Base-by-base conservation (phyloP, 2,888 invertebrate genomes). In the Tortrix viridana region DNA sequence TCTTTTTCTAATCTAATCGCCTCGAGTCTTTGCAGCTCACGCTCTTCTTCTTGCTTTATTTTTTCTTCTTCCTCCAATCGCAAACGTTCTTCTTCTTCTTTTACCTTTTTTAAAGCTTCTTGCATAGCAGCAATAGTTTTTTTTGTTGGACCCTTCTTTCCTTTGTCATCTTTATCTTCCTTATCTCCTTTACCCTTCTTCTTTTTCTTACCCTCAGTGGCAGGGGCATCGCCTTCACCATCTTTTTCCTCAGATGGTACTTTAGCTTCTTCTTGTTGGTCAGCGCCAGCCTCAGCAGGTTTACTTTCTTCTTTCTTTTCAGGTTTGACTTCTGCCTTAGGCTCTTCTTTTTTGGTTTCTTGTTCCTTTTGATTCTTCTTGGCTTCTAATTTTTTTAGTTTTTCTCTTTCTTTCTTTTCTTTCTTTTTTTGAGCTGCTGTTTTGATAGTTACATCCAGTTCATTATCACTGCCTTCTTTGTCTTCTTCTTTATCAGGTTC, bases 101-200 rank as follows among this genome's bases (percentile, higher is more conserved):
- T 96, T 1, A 96, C 93, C 79, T 97, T 97, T 75, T 96, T 96
- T n/a, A 97, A 92, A 18, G 96, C 96, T 84, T 98, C 98, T 86
- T 98, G 97, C 97, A 98, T 98, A 22, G 97, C 97, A 65, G 96
- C 96, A 69, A 98, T 95, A 65, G 96, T 95, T 77, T 96, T 96
- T 74, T 96, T 97, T 14, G 96, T 96, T 58, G 97, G 96, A 16
- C 97, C 96, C 79, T 93, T 94, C 74, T 93, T 94, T 65, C 93
- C 93, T 71, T 89, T 89, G 63, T 91, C 92, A 68, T 93, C 94
- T 69, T 94, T 92, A 37, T 94, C 94, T 54, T 71, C 87, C 53
- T 89, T 88, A 14, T 87, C 86, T 43, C 82, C 86, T 58, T 88
- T 89, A 69, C 89, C 89, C 75, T 93, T 94, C 73, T 85, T 93